A percentile compares a stretch with the other conserved stretches of the same genome.
These are phyloP conservation scores for Listrodromus nycthemerus DNA, from an alignment of 2,888 invertebrate species.

Conservation along the genomic window DNA sequence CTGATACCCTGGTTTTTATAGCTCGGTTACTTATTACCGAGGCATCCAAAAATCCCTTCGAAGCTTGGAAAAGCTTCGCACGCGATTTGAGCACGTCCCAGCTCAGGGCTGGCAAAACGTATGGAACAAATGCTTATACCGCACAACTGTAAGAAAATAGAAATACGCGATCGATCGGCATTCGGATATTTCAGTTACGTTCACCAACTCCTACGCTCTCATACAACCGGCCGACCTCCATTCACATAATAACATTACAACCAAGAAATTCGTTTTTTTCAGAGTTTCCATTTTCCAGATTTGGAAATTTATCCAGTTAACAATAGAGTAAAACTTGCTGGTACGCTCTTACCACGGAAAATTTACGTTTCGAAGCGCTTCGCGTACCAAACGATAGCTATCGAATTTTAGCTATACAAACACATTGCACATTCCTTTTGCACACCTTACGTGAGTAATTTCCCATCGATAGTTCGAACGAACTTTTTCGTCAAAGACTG, in stretches of 20 bases:
- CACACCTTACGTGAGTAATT: not conserved
- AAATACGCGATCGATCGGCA: constrained; percentile 10
- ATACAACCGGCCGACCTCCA: too few species aligned
- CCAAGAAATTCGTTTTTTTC: constrained; percentile 2
- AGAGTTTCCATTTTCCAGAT: constrained; percentile 5
- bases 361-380: constrained; percentile 34
- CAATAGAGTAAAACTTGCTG: constrained; percentile 5
- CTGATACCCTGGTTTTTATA: constrained; percentile 8
- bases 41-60: constrained; percentile 18
- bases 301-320: not conserved
- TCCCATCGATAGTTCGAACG: not conserved
- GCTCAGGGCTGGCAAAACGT: not conserved
- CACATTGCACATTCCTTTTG: not conserved
- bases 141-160: not conserved
- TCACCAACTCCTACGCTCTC: not conserved
- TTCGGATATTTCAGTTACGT: constrained; percentile 2
- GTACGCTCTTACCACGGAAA: constrained; percentile 24
- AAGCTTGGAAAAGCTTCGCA: constrained; percentile 20
- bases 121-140: constrained; percentile 12
- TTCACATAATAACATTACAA: constrained; percentile 17
- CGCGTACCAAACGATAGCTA: too few species aligned
- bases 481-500: not conserved
- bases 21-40: constrained; percentile 45
- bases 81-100: constrained; percentile 29
- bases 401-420: constrained; percentile 47